These are phyloP conservation scores for Macroteleia sp. DNA, from an alignment of 2,888 invertebrate genomes.

Conservation along the genomic window DNA sequence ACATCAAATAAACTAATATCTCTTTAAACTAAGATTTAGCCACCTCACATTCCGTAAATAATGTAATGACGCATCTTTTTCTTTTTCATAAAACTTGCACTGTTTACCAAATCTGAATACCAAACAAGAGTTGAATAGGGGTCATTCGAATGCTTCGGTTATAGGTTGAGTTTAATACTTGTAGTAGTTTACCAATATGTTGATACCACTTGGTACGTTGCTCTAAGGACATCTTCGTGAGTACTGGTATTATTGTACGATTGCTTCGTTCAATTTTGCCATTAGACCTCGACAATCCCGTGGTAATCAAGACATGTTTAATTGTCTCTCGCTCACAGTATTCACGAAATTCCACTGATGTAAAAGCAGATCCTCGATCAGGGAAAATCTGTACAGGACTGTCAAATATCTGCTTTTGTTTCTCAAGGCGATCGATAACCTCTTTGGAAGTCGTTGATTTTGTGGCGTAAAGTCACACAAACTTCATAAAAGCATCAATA, in stretches of 20 bases:
- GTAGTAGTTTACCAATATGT: slow-evolving; percentile 65
- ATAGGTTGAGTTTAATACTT: slow-evolving; percentile 69
- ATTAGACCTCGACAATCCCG: background rate
- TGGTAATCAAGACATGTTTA: background rate
- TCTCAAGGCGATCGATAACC: background rate
- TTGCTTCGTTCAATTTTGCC: slow-evolving; percentile 67
- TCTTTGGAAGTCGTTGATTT: background rate
- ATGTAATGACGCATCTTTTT: no score
- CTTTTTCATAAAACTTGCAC: no score
- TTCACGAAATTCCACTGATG: background rate
- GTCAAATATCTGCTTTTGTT: background rate
- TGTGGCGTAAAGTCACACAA: background rate
- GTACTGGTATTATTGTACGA: slow-evolving; percentile 70
- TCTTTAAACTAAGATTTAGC: no score
- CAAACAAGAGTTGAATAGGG: slow-evolving; percentile 16
- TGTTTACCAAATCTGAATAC: no score
- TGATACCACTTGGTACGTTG: slow-evolving; percentile 73
- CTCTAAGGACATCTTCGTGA: slow-evolving; percentile 73
- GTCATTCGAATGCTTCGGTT: slow-evolving; percentile 65
- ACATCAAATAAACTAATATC: no score
- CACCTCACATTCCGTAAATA: no score
- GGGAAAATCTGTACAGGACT: background rate
- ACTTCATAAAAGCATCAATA: no score
- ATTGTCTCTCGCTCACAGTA: background rate
- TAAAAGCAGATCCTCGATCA: slow-evolving; percentile 1